A percentile compares a stretch with the other conserved stretches of the same genome.
phyloP scores from a whole-genome alignment of 1,140 invertebrate species.

The Hyposmocoma kahamanoa region DNA sequence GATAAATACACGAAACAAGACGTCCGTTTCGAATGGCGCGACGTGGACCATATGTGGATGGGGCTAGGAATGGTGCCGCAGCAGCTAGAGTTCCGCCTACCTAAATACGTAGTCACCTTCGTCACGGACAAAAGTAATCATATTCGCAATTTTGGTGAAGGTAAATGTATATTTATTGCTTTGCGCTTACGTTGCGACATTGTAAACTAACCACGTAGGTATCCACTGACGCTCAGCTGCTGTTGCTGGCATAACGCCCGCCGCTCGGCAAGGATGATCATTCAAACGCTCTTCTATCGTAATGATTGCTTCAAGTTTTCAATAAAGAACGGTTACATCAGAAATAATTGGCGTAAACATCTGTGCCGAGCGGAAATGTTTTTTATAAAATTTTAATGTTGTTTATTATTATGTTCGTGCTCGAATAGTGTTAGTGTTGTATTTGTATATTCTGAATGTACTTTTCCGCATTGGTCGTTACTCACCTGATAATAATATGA shows the following conservation, averaged over 20 bases:
- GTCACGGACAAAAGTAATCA: conserved; percentile 73
- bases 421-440: no score
- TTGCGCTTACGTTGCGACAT: conserved; percentile 64
- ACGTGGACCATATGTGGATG: conserved; percentile 66
- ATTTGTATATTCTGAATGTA: no score
- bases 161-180: conserved; percentile 73
- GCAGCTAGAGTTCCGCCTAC: conserved; percentile 71
- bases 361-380: no score
- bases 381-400: no score
- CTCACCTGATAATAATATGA: no score
- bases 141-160: conserved; percentile 76
- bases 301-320: no score
- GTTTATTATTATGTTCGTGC: no score
- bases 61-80: conserved; percentile 68
- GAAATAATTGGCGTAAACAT: no score
- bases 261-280: conserved; percentile 36
- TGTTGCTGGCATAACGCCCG: conserved; percentile 47
- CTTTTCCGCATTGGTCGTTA: no score
- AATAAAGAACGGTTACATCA: no score
- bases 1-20: conserved; percentile 76
- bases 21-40: conserved; percentile 75
- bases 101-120: conserved; percentile 77
- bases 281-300: background rate
- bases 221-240: conserved; percentile 36
- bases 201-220: conserved; percentile 31